Evolutionary conservation across 2,888 invertebrate genomes (phyloP), one percentile per base, ranked within the genome.

Genomic region (Heliconius ismenius): DNA sequence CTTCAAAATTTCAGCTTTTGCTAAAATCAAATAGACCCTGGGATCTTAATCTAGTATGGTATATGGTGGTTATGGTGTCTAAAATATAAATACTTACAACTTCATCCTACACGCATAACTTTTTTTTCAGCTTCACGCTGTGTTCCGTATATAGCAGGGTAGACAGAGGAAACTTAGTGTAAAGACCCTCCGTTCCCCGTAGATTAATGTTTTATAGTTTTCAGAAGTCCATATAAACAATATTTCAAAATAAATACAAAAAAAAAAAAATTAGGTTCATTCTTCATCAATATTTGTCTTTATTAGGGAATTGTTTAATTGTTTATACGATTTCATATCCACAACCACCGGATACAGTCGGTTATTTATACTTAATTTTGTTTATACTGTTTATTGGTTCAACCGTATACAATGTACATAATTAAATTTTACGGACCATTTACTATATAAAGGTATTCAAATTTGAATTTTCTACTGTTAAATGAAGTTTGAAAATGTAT

Each of bases 291-390:
- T 74, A 2, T 49, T 18, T 49, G 49, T 21, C 21, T 73, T n/a
- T 76, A 78, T 68, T 70, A 79, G 49, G 1, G 62, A 74, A 79
- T 54, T 73, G 18, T 75, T 77, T 74, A 24, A 69, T 68, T 63
- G 77, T 77, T 77, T 77, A 68, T 49, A 70, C 54, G 58, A 68
- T 26, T 77, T 75, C 73, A 63, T 70, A 73, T 77, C 64, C 58
- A 68, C 65, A 43, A 75, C n/a, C 69, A 60, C 63, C 79, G 82
- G 82, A 83, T 82, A 79, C 73, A 64, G 75, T 79, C 76, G 81
- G 49, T 49, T 49, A 49, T 49, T 49, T 9, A 49, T 49, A 49
- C 18, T 9, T 49, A 18, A 21, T 49, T 49, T 49, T 49, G 49
- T 49, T 7, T 49, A 49, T 49, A 49, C 49, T 49, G 49, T 21